Evolutionary conservation across 1,140 invertebrate species (phyloP), one percentile per base, ranked within the genome.

Genomic region (Drosophila parvula): DNA sequence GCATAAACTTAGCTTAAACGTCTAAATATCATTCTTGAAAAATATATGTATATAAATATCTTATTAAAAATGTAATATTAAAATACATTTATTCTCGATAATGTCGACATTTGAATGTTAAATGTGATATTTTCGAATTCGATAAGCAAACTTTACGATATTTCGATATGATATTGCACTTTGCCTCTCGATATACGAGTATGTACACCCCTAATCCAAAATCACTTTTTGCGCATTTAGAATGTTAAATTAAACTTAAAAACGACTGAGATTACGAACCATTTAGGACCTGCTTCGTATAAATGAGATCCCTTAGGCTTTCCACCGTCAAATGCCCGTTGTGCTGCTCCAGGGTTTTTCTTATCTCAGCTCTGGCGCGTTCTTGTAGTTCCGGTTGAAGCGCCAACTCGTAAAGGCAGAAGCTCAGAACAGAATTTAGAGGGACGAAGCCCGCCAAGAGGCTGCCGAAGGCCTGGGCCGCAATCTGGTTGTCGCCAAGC

Each of bases 301-400:
- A 94, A 14, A 64, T 89, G 64, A 94, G 82, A 36, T 94, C 92
- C 44, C 92, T 92, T 0, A 94, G 47, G 6, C 71, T 50, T 9
- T 94, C 93, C 10, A 77, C 82, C 2, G 88, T 92, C 34, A 93
- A 18, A 57, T 92, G 56, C 4, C 92, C 92, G 16, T 88, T 74
- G 45, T 93, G 75, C 59, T 86, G 79, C 9, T 70, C 34, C 16
- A 93, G 64, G 10, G 92, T 89, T 28, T 81, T 71, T 12, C 92
- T 89, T 0, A 96, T 93, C 92, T 96, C 95, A 28, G 92, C 76
- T 10, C 92, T 78, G 3, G 95, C 79, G 67, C 93, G 93, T 0
- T 94, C 91, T 79, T 96, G 95, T 12, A 95, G 70, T 0, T 95
- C 94, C 1, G 94, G 94, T 75, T 94, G 91, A 12, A 93, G 90